These are phyloP conservation scores for Phaethornis superciliosus DNA, from an alignment of 2,113 vertebrate species.

Conservation along the genomic window DNA sequence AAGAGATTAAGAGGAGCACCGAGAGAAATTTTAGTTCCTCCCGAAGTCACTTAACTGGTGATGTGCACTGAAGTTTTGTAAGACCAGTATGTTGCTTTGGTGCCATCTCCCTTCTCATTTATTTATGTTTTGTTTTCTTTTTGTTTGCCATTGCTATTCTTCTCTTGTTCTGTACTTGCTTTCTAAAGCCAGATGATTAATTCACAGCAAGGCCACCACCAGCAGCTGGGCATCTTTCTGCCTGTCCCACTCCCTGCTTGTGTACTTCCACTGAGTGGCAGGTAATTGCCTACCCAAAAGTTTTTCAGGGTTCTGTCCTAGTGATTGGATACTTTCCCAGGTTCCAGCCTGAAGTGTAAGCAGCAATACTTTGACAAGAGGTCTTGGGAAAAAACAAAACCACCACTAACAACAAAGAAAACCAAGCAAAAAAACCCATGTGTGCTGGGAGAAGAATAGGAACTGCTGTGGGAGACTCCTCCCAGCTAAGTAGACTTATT, in stretches of 20 bases:
- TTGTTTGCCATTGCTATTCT: neutral
- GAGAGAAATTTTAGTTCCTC: neutral
- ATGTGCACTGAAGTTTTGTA: neutral
- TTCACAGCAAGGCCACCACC: neutral
- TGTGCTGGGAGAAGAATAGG: neutral
- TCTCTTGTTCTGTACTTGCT: neutral
- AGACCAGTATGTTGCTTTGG: neutral
- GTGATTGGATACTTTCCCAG: neutral
- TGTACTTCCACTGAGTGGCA: neutral
- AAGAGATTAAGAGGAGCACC: neutral
- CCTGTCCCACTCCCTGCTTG: accelerated
- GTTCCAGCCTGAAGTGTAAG: neutral
- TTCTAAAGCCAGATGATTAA: neutral
- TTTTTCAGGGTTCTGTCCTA: neutral
- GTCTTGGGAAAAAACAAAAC: neutral
- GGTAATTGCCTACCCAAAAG: neutral
- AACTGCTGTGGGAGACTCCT: neutral
- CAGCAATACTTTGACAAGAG: neutral
- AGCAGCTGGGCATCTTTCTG: neutral
- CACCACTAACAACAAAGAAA: neutral
- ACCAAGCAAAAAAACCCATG: neutral
- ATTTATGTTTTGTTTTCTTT: neutral
- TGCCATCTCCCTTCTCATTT: neutral
- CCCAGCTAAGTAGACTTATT: neutral
- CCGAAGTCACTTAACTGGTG: neutral